Evolutionary conservation across 2,113 vertebrate species (phyloP).

Genomic region (Dasyornis broadbenti): DNA sequence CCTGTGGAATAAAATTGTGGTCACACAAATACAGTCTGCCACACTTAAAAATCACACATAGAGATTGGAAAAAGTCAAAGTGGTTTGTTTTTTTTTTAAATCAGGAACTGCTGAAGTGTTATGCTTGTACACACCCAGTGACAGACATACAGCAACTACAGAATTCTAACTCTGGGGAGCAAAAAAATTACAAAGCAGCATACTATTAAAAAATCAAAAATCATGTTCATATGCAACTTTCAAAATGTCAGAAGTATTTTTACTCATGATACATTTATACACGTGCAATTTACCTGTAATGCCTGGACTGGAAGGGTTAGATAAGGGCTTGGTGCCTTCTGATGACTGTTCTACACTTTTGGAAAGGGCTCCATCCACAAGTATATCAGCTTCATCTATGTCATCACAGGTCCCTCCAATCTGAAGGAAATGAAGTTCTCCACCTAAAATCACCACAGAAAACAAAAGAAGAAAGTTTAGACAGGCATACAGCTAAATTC

Average conservation of each 20-base stretch:
- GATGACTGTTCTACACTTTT: slow-evolving; percentile 89
- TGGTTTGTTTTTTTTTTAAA: neutral
- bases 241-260: neutral
- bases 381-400: slow-evolving; percentile 94
- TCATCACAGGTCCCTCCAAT: slow-evolving; percentile 98
- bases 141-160: neutral
- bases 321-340: slow-evolving; percentile 90
- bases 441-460: slow-evolving; percentile 75
- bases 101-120: neutral
- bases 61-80: neutral
- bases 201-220: neutral
- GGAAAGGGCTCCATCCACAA: slow-evolving; percentile 93
- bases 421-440: slow-evolving; percentile 99
- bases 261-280: neutral
- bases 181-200: neutral
- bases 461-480: neutral
- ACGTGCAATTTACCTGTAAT: slow-evolving; percentile 81
- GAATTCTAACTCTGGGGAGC: neutral
- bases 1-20: neutral
- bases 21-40: neutral
- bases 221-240: neutral
- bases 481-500: neutral
- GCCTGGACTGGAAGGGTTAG: slow-evolving; percentile 95
- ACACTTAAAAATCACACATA: neutral
- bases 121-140: neutral